Evolutionary conservation across 2,797 vertebrate species (phyloP), one percentile per base, ranked within the genome.

Genomic region (Intellagama lesueurii): DNA sequence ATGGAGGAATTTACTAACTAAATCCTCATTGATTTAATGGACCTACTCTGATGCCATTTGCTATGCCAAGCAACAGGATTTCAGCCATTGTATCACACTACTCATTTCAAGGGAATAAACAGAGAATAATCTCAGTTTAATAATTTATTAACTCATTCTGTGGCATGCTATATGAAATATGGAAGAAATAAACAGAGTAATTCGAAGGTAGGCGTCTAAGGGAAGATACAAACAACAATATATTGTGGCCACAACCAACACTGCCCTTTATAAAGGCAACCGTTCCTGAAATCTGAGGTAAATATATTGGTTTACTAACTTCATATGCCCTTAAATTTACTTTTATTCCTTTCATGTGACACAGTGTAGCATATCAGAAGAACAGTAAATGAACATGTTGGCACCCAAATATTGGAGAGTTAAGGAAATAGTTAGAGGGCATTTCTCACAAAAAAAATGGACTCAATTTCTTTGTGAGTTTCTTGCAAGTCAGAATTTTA

Each of bases 111-210:
- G 40, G 76, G 76, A 28, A 47, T 47, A 64, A 60, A 35, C 19
- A 81, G 56, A n/a, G 52, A 81, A 81, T 60, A 81, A 35, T 81
- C 77, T 52, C 76, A 64, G n/a, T 12, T 81, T 22, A 81, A 81
- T 24, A 22, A 64, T 81, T 64, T 60, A 24, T 56, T 64, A 35
- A 81, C 79, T n/a, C n/a, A 28, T 6, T 83, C 68, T 47, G 60
- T 68, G 60, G 44, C 16, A 16, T 82, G 32, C 17, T 11, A 5
- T 35, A 19, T 40, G 60, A 82, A 35, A n/a, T 80, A 52, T 56
- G 49, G 49, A 56, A 80, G 47, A 30, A 56, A 56, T 80, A 80
- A 12, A 49, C 6, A n/a, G 16, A 30, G 49, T 30, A 80, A 80
- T 22, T n/a, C 26, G 17, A 1, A 30, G n/a, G n/a, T 7, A 14